Evolutionary conservation across 2,797 vertebrate genomes (phyloP), one percentile per base, ranked within the genome.

Genomic region (Chelidonichthys spinosus): DNA sequence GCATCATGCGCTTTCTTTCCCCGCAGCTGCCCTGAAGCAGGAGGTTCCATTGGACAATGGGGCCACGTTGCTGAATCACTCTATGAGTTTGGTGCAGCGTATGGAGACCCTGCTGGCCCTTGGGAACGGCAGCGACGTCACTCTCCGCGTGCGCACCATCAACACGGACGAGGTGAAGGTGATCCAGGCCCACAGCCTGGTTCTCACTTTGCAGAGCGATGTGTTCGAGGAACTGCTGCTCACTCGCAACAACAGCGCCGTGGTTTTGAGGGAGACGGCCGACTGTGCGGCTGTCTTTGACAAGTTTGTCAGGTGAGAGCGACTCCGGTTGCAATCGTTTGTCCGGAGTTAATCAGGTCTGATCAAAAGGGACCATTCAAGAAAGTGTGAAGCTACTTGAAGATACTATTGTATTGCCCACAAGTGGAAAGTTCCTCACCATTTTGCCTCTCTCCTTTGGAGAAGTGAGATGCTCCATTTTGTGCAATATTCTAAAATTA

Each of bases 141-240:
- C 95, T 18, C 92, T 99, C 53, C 93, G 96, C 17, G 95, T 99
- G 78, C 95, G 95, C 83, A 95, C 96, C 0, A 68, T 87, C 0
- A 89, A 93, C 90, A 95, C 96, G 0, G 96, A 98, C 0, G 97
- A 99, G 91, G 95, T 97, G 84, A 98, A 97, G 53, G 95, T 97
- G 88, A 96, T 98, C 88, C 96, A 97, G 76, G 93, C 95, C 40
- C 98, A 99, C 90, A 94, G 95, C 74, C 91, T 99, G 91, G 93
- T 99, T 74, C 96, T 99, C 68, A 92, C 93, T 17, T 94, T 99
- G 81, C 98, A 99, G 91, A 99, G 98, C 1, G 93, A 95, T 39
- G 93, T 96, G 63, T 96, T 99, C 4, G 95, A 95, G 84, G 95
- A 93, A 49, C 93, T 98, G 81, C 91, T 99, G 88, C 91, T 82